Evolutionary conservation across 2,113 vertebrate genomes (phyloP).

Genomic region (Pygoscelis adeliae): DNA sequence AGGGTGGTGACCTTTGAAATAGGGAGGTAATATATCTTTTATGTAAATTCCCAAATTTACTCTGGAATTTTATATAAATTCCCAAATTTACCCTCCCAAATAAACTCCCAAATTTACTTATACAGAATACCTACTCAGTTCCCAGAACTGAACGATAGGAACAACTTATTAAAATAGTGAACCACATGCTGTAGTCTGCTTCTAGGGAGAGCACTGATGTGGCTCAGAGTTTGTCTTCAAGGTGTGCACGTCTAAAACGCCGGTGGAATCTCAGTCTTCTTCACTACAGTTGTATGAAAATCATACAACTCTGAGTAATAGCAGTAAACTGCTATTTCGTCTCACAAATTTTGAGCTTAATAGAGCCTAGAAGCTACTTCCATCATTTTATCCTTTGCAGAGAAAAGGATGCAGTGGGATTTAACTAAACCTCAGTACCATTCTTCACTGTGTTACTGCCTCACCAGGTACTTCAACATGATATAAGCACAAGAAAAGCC

Average conservation of each 20-base stretch:
- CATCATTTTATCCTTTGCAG: neutral
- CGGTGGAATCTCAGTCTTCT: neutral
- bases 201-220: neutral
- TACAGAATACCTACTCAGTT: neutral
- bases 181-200: neutral
- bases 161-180: neutral
- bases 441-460: neutral
- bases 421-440: neutral
- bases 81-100: neutral
- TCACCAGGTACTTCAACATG: neutral
- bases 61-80: neutral
- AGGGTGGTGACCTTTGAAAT: neutral
- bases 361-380: neutral
- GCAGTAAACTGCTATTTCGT: neutral
- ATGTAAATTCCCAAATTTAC: neutral
- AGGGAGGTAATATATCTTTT: neutral
- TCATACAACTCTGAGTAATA: no score
- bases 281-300: neutral
- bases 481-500: neutral
- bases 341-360: neutral
- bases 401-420: neutral
- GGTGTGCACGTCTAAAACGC: fast-evolving
- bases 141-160: fast-evolving
- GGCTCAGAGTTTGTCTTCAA: neutral
- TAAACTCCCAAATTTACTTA: neutral